Evolutionary conservation across 2,888 invertebrate genomes (phyloP).

Genomic region (Plagodis pulveraria): DNA sequence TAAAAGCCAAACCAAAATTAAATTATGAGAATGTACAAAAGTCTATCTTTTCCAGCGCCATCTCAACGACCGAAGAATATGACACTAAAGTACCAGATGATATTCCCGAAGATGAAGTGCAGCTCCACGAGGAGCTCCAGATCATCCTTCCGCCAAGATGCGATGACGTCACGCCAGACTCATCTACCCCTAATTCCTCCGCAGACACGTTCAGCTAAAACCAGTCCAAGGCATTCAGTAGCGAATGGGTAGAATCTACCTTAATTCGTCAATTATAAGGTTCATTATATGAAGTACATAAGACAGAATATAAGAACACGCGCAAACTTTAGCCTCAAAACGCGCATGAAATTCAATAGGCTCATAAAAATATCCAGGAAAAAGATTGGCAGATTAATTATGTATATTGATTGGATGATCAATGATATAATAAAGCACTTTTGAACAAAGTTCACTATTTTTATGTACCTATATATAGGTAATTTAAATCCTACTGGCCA

Average conservation of each 20-base stretch:
- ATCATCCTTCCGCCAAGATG: conserved; percentile 74
- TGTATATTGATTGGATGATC: conserved; percentile 61
- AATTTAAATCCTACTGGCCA: too few species aligned
- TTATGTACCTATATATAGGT: too few species aligned
- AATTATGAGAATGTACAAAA: too few species aligned
- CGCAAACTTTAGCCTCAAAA: conserved; percentile 43
- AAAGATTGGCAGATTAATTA: conserved; percentile 49
- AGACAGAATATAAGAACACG: conserved; percentile 34
- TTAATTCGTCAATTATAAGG: conserved; percentile 6
- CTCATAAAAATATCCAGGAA: conserved; percentile 47
- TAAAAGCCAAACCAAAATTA: too few species aligned
- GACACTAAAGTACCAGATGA: conserved; percentile 61
- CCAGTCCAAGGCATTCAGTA: conserved; percentile 5
- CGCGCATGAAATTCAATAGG: conserved; percentile 46
- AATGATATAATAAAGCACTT: conserved; percentile 42
- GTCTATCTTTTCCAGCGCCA: conserved; percentile 41
- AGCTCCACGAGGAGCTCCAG: conserved; percentile 70
- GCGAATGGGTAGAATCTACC: background rate
- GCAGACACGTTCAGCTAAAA: conserved; percentile 41
- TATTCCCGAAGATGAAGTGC: conserved; percentile 70
- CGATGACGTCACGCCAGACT: conserved; percentile 66
- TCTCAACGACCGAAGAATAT: conserved; percentile 58
- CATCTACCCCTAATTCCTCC: conserved; percentile 51
- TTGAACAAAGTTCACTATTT: background rate
- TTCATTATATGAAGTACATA: conserved; percentile 36